A percentile compares a stretch with the other conserved stretches of the same genome.
Evolutionary conservation across 2,797 vertebrate species (phyloP).

Genomic region (Oreochromis grahami): DNA sequence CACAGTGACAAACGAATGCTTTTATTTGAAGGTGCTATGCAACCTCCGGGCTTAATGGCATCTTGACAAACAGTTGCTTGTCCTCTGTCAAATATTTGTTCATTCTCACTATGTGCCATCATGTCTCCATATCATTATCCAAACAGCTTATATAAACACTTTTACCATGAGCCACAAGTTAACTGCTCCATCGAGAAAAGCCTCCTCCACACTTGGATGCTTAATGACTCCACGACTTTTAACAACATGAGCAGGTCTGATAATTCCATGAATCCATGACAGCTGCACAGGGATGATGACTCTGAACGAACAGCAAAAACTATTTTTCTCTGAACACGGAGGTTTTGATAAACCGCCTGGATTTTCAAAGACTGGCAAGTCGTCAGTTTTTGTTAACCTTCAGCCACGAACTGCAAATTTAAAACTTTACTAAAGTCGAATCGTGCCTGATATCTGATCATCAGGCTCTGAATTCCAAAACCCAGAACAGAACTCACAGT

Average conservation of each 20-base stretch:
- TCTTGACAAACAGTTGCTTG: constrained; percentile 94
- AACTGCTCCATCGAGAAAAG: background rate
- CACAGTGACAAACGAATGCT: constrained; percentile 63
- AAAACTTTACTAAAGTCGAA: background rate
- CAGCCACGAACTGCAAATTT: background rate
- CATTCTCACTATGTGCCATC: constrained; percentile 84
- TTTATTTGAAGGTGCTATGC: constrained; percentile 68
- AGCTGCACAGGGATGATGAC: background rate
- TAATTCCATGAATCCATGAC: background rate
- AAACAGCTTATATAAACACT: constrained; percentile 92
- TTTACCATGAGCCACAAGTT: constrained; percentile 56
- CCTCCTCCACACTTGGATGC: background rate
- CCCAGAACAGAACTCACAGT: background rate
- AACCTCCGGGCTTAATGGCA: constrained; percentile 86
- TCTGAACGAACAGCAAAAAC: background rate
- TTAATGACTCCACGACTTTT: constrained; percentile 1
- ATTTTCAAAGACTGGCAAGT: background rate
- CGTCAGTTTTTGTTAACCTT: background rate
- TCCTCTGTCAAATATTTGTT: constrained; percentile 90
- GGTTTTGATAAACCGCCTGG: background rate
- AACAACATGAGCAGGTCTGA: background rate
- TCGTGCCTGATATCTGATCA: background rate
- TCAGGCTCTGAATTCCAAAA: background rate
- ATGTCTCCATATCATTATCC: constrained; percentile 79
- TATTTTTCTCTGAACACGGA: background rate